phyloP scores from a whole-genome alignment of 1,140 invertebrate genomes.

The Leptopilina boulardi region DNA sequence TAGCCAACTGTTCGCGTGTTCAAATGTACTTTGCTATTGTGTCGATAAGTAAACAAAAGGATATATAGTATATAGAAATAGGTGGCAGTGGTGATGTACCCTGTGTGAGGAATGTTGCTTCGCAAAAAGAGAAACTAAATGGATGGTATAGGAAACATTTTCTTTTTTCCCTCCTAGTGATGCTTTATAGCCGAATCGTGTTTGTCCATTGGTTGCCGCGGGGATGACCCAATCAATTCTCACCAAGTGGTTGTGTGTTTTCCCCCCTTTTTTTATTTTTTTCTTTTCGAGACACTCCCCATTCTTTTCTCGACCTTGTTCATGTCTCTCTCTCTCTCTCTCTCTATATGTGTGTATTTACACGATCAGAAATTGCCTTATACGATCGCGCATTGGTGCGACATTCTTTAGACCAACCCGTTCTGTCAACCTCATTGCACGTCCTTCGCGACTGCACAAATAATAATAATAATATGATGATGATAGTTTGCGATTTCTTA shows the following conservation, averaged over 20 bases:
- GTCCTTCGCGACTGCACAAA: not conserved
- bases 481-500: too few relatives aligned
- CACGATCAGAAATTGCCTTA: slow-evolving; percentile 16
- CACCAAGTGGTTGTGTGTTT: slow-evolving; percentile 39
- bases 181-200: slow-evolving; percentile 60
- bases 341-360: not conserved
- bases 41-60: slow-evolving; percentile 10
- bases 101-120: slow-evolving; percentile 11
- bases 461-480: not conserved
- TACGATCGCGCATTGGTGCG: not conserved
- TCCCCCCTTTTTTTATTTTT: not conserved
- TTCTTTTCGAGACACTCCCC: not conserved
- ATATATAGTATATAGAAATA: too few relatives aligned
- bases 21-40: not conserved
- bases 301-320: slow-evolving; percentile 16
- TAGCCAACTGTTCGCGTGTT: slow-evolving; percentile 28
- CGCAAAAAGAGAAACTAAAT: slow-evolving; percentile 1
- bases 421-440: too few relatives aligned
- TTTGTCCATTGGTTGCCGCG: slow-evolving; percentile 73
- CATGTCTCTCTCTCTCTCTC: not conserved
- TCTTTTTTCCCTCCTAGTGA: not conserved
- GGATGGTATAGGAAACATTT: not conserved
- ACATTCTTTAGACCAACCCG: not conserved
- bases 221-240: slow-evolving; percentile 71
- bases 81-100: not conserved